Evolutionary conservation across 2,797 vertebrate genomes (phyloP).

Genomic region (Helostoma temminkii): DNA sequence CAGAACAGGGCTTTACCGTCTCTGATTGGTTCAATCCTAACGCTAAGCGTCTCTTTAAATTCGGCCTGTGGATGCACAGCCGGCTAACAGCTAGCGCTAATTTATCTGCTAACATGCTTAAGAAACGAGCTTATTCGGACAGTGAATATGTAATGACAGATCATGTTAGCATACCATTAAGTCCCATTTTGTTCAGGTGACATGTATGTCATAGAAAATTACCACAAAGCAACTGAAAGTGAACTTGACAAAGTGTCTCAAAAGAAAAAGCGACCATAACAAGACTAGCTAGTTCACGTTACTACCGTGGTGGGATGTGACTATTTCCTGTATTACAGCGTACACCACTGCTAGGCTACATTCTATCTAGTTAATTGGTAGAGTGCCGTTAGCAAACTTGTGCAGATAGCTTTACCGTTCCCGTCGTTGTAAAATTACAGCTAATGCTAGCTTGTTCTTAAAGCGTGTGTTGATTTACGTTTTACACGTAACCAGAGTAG

Average conservation of each 20-base stretch:
- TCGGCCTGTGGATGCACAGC: not conserved
- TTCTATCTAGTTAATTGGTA: not conserved
- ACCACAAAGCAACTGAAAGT: not conserved
- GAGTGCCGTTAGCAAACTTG: conserved; percentile 1
- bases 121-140: conserved; percentile 5
- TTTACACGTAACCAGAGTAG: not conserved
- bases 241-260: not conserved
- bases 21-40: conserved; percentile 63
- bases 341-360: not conserved
- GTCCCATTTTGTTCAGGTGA: not conserved
- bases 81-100: conserved; percentile 46
- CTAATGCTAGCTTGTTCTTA: accelerated
- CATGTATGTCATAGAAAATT: not conserved
- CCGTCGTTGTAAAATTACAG: not conserved
- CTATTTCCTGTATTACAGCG: conserved; percentile 38
- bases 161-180: not conserved
- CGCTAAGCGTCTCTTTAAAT: conserved; percentile 72
- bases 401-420: not conserved
- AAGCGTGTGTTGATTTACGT: not conserved
- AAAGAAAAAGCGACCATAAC: not conserved
- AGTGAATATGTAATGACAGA: not conserved
- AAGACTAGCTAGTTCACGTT: not conserved
- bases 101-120: conserved; percentile 33
- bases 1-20: too few relatives aligned
- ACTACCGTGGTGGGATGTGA: not conserved